Evolutionary conservation across 2,113 vertebrate species (phyloP).

Genomic region (Hippoglossus stenolepis): DNA sequence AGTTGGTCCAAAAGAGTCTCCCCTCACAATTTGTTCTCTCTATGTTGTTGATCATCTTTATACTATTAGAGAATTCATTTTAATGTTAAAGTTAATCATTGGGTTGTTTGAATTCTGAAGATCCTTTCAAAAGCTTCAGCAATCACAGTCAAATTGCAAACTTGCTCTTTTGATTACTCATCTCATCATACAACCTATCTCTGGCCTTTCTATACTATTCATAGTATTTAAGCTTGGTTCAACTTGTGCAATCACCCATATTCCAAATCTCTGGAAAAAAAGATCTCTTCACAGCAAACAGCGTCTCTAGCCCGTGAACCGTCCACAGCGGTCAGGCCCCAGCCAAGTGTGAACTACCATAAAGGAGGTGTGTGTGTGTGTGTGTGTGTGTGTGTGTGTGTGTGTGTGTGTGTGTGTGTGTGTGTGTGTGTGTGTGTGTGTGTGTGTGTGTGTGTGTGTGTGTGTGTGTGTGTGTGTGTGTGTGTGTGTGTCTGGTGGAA

Average conservation of each 20-base stretch:
- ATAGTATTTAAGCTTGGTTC: neutral
- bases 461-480: slow-evolving; percentile 15
- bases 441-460: slow-evolving; percentile 15
- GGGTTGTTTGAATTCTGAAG: too few relatives aligned
- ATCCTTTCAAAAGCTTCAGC: neutral
- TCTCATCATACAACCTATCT: too few relatives aligned
- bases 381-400: slow-evolving; percentile 42
- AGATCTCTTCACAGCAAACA: slow-evolving; percentile 22
- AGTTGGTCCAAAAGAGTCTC: slow-evolving; percentile 47
- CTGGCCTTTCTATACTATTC: neutral
- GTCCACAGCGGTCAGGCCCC: slow-evolving; percentile 32
- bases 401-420: slow-evolving; percentile 28
- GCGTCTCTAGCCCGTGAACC: slow-evolving; percentile 36
- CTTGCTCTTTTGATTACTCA: neutral
- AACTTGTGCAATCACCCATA: neutral
- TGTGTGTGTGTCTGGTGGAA: slow-evolving; percentile 21
- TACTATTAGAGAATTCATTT: neutral
- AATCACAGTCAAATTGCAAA: neutral
- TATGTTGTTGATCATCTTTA: slow-evolving; percentile 11
- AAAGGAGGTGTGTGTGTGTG: slow-evolving; percentile 47
- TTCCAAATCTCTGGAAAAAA: neutral
- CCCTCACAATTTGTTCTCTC: slow-evolving; percentile 29
- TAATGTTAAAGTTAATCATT: too few relatives aligned
- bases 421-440: slow-evolving; percentile 12
- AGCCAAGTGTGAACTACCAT: slow-evolving; percentile 70